Base-by-base conservation (phyloP, 2,888 invertebrate species). In the Pandemis heparana region DNA sequence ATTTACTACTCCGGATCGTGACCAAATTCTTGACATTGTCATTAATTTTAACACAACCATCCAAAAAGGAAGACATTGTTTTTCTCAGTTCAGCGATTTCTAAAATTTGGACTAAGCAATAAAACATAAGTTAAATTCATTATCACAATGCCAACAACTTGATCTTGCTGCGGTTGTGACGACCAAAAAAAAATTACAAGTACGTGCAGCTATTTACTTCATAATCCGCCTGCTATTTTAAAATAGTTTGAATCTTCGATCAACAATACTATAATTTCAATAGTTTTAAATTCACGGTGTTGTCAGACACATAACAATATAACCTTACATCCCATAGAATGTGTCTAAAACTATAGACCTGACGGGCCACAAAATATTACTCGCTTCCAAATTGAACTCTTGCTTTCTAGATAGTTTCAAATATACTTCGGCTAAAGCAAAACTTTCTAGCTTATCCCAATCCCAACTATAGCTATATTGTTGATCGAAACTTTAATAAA, bases 161-260 rank as follows among this genome's bases (percentile, higher is more conserved):
- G 48, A n/a, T n/a, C 48, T 7, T 6, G 48, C 6, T n/a, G 5
- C n/a, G n/a, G 6, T 48, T n/a, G 48, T 6, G n/a, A 48, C 48
- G 6, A 48, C 48, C 14, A 48, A 48, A n/a, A 6, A 5, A 48
- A 48, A 5, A 48, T n/a, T n/a, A 5, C n/a, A 48, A 7, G 2
- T 48, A n/a, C 48, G n/a, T 48, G n/a, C n/a, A 48, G n/a, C n/a
- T n/a, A 48, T 14, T 48, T 48, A 48, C n/a, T 48, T 48, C 48
- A 48, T 48, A 48, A 32, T 48, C 43, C 43, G 48, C n/a, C n/a
- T 32, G 23, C 23, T 32, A 4, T 32, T 32, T 32, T 48, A 48
- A 14, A 48, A 48, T 48, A 14, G 6, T 1, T 48, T n/a, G n/a
- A 48, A 48, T n/a, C 48, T n/a, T 48, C 48, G n/a, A 48, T 48